Evolutionary conservation across 2,888 invertebrate species (phyloP).

Genomic region (Polyommatus icarus): DNA sequence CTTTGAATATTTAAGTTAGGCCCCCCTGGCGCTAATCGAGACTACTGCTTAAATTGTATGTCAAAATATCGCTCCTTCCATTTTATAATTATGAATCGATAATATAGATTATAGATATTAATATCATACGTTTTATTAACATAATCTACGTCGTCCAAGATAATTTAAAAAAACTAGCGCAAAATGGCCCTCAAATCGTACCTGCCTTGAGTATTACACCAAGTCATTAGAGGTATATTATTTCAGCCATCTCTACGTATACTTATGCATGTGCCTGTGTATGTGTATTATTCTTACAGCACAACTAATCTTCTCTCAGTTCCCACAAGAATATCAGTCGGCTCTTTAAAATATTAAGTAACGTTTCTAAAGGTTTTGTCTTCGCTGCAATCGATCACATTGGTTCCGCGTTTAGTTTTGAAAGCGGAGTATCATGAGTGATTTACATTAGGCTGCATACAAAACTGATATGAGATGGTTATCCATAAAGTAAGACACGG

Average conservation of each 20-base stretch:
- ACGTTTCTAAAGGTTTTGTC: slow-evolving; percentile 29
- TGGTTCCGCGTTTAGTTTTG: slow-evolving; percentile 22
- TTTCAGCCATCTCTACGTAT: neutral
- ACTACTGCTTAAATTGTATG: neutral
- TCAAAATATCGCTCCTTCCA: no score
- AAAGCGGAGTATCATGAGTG: slow-evolving; percentile 13
- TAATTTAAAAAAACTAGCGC: no score
- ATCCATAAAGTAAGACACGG: neutral
- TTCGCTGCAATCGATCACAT: slow-evolving; percentile 29
- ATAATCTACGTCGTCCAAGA: no score
- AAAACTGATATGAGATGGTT: neutral
- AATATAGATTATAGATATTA: no score
- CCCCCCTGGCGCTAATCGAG: neutral
- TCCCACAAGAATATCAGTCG: slow-evolving; percentile 4
- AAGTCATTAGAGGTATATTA: no score
- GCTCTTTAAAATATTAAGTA: slow-evolving; percentile 13
- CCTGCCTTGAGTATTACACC: neutral
- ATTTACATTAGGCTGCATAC: neutral
- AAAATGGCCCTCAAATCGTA: no score
- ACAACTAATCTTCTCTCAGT: neutral
- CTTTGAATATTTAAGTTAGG: neutral
- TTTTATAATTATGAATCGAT: no score
- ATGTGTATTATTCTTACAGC: neutral
- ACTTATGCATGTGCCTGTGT: neutral
- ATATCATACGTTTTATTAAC: no score